Evolutionary conservation across 2,888 invertebrate species (phyloP), one percentile per base, ranked within the genome.

Genomic region (Metopia argyrocephala): DNA sequence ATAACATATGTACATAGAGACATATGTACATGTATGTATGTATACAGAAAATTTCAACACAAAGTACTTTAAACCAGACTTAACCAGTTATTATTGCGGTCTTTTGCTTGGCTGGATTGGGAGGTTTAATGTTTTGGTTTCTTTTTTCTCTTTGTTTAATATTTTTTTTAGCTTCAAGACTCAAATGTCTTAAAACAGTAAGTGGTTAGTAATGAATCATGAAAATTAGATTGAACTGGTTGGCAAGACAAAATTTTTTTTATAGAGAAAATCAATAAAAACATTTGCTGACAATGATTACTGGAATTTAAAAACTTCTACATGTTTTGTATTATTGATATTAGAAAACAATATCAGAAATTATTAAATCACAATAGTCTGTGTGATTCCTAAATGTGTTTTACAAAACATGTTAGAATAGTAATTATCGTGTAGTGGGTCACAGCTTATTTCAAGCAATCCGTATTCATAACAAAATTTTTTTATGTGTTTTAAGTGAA

Each of bases 181-280:
- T 75, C 25, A 25, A 45, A 52, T 46, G 59, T 45, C 9, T 38
- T 12, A 12, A 15, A 12, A 38, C 12, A 38, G 38, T 7, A 25
- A n/a, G n/a, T n/a, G n/a, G n/a, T n/a, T n/a, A n/a, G n/a, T 52
- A 50, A 62, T 76, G 76, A 76, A 64, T 76, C 64, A 69, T 31
- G 56, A 38, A 54, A 54, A 62, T 54, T 56, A 25, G 12, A 64
- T n/a, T 57, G 27, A 68, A 76, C 75, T 46, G 75, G 68, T 68
- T 75, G n/a, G n/a, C n/a, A n/a, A n/a, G n/a, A n/a, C n/a, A n/a
- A n/a, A n/a, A n/a, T n/a, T n/a, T n/a, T n/a, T 74, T 31, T 3
- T 48, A 23, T 50, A 38, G 9, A 2, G n/a, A 38, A 38, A 38
- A 38, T 38, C 12, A 3, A 38, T 12, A 25, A 52, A 54, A 23